Percentiles rank a stretch among this genome's conserved stretches.
Conservation (phyloP, 2,113 vertebrate species). For the Chionomys nivalis region DNA sequence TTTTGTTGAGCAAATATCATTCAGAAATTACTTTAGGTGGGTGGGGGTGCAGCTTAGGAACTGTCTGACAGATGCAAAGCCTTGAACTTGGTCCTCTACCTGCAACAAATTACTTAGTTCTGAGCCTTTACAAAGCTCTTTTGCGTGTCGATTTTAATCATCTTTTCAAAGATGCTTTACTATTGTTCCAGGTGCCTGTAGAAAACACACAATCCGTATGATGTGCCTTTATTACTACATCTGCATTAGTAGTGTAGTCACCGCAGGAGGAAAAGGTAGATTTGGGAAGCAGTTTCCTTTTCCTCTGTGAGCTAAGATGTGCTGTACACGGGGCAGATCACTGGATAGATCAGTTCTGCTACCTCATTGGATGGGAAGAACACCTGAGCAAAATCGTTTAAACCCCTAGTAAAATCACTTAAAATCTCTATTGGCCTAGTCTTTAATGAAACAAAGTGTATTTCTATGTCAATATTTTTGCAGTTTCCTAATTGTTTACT, state of each 20-base stretch:
- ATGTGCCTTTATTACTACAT: constrained; percentile 2
- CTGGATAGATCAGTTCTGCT: not conserved
- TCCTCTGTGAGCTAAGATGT: not conserved
- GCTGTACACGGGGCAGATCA: not conserved
- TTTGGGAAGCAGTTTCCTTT: not conserved
- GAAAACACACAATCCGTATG: not conserved
- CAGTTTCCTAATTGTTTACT: constrained; percentile 79
- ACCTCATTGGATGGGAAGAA: constrained; percentile 58
- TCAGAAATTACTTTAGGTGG: not conserved
- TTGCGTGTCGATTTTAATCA: not conserved
- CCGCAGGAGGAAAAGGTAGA: not conserved
- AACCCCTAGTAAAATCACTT: constrained; percentile 63
- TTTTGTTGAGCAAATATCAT: constrained; percentile 2
- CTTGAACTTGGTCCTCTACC: not conserved
- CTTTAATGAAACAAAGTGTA: constrained; percentile 66
- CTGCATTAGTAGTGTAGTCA: not conserved
- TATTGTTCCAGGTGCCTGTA: not conserved
- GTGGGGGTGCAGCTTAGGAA: not conserved
- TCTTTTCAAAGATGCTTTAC: not conserved
- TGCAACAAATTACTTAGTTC: not conserved
- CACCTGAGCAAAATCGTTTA: constrained; percentile 64
- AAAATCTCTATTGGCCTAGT: constrained; percentile 72
- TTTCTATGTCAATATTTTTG: constrained; percentile 81
- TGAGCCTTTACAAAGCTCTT: not conserved
- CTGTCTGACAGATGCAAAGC: not conserved